These are phyloP conservation scores for Himalopsyche japonica DNA, from an alignment of 2,888 invertebrate species.

Conservation along the genomic window DNA sequence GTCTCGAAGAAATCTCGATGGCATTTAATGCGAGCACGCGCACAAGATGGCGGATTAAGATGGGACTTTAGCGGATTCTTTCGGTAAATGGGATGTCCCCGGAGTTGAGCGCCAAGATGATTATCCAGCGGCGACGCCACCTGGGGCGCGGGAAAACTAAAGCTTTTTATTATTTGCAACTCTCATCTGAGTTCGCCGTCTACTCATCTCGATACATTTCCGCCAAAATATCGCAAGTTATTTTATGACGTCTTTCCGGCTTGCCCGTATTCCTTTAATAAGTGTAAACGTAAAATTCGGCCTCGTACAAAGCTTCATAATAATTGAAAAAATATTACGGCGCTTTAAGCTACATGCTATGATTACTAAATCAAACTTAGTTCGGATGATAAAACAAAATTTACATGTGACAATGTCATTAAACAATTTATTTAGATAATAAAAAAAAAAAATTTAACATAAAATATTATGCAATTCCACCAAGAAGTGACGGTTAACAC, in stretches of 20 bases:
- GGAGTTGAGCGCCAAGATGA: conserved; percentile 37
- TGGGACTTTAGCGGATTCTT: conserved; percentile 41
- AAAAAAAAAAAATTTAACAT: too few species aligned
- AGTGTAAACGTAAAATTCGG: too few species aligned
- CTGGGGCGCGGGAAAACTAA: conserved; percentile 31
- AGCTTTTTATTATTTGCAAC: conserved; percentile 30
- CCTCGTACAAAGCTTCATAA: too few species aligned
- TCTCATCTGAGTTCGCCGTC: background rate
- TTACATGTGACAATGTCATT: too few species aligned
- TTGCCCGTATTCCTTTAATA: too few species aligned
- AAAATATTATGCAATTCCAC: too few species aligned
- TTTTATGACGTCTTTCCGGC: background rate
- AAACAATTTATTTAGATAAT: too few species aligned
- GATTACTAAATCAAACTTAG: too few species aligned
- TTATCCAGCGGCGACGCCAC: conserved; percentile 38
- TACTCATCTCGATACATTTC: background rate
- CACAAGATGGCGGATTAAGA: conserved; percentile 40
- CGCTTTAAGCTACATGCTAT: too few species aligned
- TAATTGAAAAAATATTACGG: too few species aligned
- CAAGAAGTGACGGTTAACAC: too few species aligned
- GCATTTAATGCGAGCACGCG: conserved; percentile 41
- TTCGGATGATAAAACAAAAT: too few species aligned
- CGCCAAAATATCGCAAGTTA: background rate
- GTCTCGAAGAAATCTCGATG: conserved; percentile 36
- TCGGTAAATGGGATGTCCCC: conserved; percentile 41